A percentile compares a stretch with the other conserved stretches of the same genome.
Conservation (phyloP, 2,113 vertebrate genomes). For the Ptilonorhynchus violaceus region DNA sequence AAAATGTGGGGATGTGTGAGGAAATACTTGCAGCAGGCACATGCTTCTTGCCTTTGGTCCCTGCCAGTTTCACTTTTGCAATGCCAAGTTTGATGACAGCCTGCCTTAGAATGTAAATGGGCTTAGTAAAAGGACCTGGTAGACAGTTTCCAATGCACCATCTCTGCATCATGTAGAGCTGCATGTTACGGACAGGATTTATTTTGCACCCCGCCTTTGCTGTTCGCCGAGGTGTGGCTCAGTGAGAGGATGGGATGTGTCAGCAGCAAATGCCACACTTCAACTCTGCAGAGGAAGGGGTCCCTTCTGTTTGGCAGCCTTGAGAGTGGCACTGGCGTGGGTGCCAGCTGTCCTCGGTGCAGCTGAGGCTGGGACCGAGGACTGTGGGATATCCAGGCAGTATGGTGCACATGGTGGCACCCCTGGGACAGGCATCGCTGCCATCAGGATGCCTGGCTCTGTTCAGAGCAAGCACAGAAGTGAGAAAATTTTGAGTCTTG, state of each 20-base stretch:
- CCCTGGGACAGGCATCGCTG: neutral
- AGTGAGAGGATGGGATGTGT: neutral
- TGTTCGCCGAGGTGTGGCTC: neutral
- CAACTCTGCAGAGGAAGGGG: rapidly evolving
- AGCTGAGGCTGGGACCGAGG: neutral
- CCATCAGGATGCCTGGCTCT: neutral
- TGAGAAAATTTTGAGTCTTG: neutral
- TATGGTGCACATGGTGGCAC: neutral
- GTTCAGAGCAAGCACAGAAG: neutral
- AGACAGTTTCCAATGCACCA: neutral
- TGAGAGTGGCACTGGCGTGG: neutral
- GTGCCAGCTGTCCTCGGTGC: neutral
- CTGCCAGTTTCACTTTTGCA: conserved; percentile 19
- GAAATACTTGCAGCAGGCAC: neutral
- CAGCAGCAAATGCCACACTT: neutral
- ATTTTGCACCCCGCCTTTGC: neutral
- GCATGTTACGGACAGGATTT: neutral
- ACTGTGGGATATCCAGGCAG: neutral
- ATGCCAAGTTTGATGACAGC: neutral
- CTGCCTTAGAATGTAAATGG: neutral
- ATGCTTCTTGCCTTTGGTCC: neutral
- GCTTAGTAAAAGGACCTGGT: neutral
- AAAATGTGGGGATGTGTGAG: neutral
- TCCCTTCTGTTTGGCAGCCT: neutral
- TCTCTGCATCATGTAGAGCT: neutral